phyloP scores from a whole-genome alignment of 2,113 vertebrate species.

The Neogobius melanostomus region DNA sequence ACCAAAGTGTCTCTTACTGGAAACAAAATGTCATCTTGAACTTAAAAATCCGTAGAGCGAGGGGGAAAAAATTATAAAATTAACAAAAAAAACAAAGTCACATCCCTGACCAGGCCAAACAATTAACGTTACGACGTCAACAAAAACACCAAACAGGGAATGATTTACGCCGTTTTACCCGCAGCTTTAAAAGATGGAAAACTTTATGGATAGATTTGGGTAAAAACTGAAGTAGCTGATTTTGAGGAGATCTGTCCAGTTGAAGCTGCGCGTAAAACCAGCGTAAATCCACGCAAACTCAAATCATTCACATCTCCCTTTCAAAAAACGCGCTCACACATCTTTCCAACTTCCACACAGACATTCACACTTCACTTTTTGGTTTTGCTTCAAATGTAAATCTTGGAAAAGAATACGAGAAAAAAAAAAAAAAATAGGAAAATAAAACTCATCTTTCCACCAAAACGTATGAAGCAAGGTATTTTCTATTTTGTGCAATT shows the following conservation, averaged over 20 bases:
- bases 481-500: constrained; percentile 44
- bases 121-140: constrained; percentile 20
- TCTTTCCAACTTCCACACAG: background rate
- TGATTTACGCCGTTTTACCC: background rate
- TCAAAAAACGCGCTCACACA: background rate
- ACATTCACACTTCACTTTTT: constrained; percentile 56
- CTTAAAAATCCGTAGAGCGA: background rate
- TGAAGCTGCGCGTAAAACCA: constrained; percentile 36
- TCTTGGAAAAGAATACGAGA: constrained; percentile 61
- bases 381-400: constrained; percentile 73
- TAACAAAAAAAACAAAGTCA: background rate
- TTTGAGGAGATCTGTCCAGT: background rate
- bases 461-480: constrained; percentile 49
- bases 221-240: background rate
- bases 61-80: background rate
- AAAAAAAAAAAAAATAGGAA: constrained; percentile 10
- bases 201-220: background rate
- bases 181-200: constrained; percentile 23
- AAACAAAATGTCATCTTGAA: constrained; percentile 6
- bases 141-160: constrained; percentile 15
- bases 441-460: background rate
- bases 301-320: background rate
- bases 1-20: constrained; percentile 7
- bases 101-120: constrained; percentile 34
- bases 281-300: constrained; percentile 3